Evolutionary conservation across 2,797 vertebrate genomes (phyloP), one percentile per base, ranked within the genome.

Genomic region (Microhierax caerulescens): DNA sequence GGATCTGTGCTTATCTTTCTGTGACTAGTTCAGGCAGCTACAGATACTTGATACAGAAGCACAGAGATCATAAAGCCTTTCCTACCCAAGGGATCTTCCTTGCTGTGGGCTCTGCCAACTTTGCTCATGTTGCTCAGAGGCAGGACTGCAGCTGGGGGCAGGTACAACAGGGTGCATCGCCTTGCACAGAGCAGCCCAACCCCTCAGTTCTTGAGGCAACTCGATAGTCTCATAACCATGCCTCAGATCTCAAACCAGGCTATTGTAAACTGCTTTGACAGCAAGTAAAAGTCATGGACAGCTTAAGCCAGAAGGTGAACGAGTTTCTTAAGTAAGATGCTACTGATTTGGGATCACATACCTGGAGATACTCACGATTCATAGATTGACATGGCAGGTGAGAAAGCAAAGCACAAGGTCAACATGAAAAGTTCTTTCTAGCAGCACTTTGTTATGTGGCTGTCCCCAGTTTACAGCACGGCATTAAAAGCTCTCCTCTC

Each of bases 291-390:
- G 10, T 41, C 14, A 7, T 22, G 27, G 51, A 12, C 18, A 34
- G 18, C 28, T n/a, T 43, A 36, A 56, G 28, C 6, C 57, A 75
- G 36, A 34, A 88, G 57, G 25, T 36, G 25, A 92, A 43, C 20
- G 51, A 13, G 9, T 70, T 76, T 56, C 24, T 73, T 17, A 20
- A 28, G 36, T 9, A 16, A 39, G 61, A 48, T 25, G 2, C 5
- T 30, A 19, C 28, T 72, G 53, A 2, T 75, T 11, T 41, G 41
- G 37, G 45, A 51, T 80, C 45, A 32, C 11, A 1, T 4, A 10
- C 23, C 61, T 21, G 37, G 50, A 34, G 61, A 32, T 0, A 3
- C 0, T 0, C 0, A 0, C 9, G 25, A 17, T 9, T 22, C 28
- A 1, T 0, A 6, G 48, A 21, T 37, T 28, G 24, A 5, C 2